Evolutionary conservation across 2,113 vertebrate genomes (phyloP).

Genomic region (Gobius niger): DNA sequence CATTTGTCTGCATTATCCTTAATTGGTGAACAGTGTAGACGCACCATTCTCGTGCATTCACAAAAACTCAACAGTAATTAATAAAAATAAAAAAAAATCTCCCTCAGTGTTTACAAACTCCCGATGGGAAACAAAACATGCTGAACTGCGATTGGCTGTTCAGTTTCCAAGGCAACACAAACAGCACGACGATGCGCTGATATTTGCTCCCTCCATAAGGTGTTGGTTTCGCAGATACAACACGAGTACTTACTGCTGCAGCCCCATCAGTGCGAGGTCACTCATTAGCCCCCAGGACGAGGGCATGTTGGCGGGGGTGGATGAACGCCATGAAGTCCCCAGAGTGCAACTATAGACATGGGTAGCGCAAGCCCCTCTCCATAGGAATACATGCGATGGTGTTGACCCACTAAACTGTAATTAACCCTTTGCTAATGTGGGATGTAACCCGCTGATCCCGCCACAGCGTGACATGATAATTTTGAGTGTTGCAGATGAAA

Average conservation of each 20-base stretch:
- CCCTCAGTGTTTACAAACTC: not conserved
- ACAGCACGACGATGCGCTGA: not conserved
- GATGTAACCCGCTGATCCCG: slow-evolving; percentile 2
- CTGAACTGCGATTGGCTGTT: not conserved
- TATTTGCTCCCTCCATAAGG: not conserved
- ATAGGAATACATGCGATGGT: not conserved
- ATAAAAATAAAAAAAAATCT: not conserved
- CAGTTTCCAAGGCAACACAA: not conserved
- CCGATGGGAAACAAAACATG: not conserved
- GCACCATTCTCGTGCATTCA: not conserved
- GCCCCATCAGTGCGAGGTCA: not conserved
- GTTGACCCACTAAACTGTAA: not conserved
- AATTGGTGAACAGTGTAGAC: not conserved
- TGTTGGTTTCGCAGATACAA: not conserved
- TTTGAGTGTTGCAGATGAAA: not conserved
- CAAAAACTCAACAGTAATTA: not conserved
- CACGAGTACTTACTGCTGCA: not conserved
- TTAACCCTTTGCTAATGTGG: slow-evolving; percentile 4
- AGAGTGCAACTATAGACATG: not conserved
- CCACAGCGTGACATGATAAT: not conserved
- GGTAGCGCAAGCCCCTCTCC: not conserved
- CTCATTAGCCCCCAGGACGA: not conserved
- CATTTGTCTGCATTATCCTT: too few species aligned
- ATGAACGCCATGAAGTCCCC: not conserved
- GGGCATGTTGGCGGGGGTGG: not conserved